phyloP scores from a whole-genome alignment of 1,140 invertebrate genomes.

The Sitobion miscanthi region DNA sequence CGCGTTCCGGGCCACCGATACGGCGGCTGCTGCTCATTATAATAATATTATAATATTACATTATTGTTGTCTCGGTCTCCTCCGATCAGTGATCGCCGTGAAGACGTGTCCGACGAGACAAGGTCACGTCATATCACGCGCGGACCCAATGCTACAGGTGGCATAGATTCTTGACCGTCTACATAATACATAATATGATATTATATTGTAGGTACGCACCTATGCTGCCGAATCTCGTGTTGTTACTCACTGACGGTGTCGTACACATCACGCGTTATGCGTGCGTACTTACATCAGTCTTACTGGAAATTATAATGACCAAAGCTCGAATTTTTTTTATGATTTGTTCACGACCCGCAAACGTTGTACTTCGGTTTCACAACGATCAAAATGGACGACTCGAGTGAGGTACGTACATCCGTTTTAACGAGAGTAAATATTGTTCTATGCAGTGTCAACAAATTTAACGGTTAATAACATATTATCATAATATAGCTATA shows the following conservation, averaged over 20 bases:
- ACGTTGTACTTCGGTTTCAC: background rate
- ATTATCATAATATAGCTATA: background rate
- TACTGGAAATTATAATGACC: too few species aligned
- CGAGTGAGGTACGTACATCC: background rate
- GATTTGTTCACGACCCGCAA: background rate
- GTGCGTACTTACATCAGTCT: too few species aligned
- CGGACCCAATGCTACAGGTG: background rate
- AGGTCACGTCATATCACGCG: background rate
- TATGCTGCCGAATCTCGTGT: too few species aligned
- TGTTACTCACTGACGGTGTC: too few species aligned
- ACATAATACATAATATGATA: too few species aligned
- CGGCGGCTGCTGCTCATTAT: background rate
- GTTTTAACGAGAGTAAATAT: background rate
- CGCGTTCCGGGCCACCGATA: background rate
- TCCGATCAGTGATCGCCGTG: background rate
- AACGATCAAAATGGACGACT: background rate
- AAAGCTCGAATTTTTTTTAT: background rate
- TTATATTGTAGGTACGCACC: too few species aligned
- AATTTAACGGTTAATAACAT: background rate
- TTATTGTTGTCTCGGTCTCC: background rate
- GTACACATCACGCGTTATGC: background rate
- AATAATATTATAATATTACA: slow-evolving; percentile 11
- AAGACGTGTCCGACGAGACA: background rate
- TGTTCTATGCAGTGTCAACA: background rate
- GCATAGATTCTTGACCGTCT: background rate